These are phyloP conservation scores for Natrix natrix DNA, from an alignment of 2,797 vertebrate genomes.

Conservation along the genomic window DNA sequence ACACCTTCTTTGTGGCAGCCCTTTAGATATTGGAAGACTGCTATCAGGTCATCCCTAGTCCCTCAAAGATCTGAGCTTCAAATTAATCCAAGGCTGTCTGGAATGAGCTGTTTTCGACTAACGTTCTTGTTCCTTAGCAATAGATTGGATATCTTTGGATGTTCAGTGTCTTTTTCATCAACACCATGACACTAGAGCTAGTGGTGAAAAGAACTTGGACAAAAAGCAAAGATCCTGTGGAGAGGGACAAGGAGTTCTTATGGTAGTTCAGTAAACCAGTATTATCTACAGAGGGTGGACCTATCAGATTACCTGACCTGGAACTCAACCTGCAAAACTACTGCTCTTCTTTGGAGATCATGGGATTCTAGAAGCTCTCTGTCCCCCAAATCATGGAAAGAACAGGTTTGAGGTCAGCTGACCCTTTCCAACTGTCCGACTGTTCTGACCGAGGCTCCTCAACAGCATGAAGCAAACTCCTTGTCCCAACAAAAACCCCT, in stretches of 20 bases:
- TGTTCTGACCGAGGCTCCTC: no score
- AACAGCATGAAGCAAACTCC: no score
- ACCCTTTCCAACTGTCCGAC: background rate
- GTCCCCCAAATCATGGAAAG: background rate
- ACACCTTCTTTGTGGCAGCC: background rate
- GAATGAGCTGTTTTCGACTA: slow-evolving; percentile 12
- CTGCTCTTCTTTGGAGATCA: background rate
- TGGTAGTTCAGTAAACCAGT: background rate
- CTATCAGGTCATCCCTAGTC: background rate
- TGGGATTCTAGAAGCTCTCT: background rate
- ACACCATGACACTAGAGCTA: background rate
- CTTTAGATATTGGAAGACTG: background rate
- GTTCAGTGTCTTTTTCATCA: background rate
- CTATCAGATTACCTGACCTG: background rate
- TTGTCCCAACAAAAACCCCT: no score
- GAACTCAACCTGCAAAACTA: background rate
- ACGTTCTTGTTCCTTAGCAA: background rate
- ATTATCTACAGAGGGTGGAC: no score
- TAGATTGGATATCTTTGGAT: background rate
- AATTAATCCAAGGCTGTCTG: background rate
- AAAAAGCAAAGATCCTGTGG: background rate
- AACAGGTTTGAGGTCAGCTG: background rate
- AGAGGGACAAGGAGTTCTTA: background rate
- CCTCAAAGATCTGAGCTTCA: background rate
- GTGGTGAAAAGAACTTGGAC: background rate